Evolutionary conservation across 2,888 invertebrate genomes (phyloP), one percentile per base, ranked within the genome.

Genomic region (Dugesia japonica): DNA sequence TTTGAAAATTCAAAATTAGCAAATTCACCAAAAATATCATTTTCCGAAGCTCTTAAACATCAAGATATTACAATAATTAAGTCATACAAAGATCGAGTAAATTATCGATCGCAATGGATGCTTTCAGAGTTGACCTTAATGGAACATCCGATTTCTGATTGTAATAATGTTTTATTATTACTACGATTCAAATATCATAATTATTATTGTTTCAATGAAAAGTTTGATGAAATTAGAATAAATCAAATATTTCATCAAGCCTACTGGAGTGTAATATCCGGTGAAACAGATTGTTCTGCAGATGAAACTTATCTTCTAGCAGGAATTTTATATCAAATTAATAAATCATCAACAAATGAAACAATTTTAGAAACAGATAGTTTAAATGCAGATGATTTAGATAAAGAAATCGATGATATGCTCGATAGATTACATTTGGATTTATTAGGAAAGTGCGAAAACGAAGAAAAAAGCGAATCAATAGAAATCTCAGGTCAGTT

Each of bases 161-260:
- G 7, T n/a, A 56, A 56, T n/a, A 56, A 56, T 56, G 56, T 56
- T 4, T n/a, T 56, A 13, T 56, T 56, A 23, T n/a, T 4, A n/a
- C 23, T 56, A 4, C 56, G 56, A 56, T 56, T 9, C 23, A 56
- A 56, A 56, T 56, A 56, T 56, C 56, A 56, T n/a, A 56, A 56
- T 56, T 56, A 56, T n/a, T 56, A 56, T n/a, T 56, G 23, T 4
- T 56, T 56, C 23, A 56, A 56, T 56, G 23, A 56, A n/a, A 56
- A 56, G 86, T 90, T 90, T 81, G 98, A 98, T 86, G 89, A 91
- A 28, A 89, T 94, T 13, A 88, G 98, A 77, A 94, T 99, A 82
- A 98, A 98, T 87, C 95, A 97, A 87, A 89, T 98, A 81, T 98
- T 92, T 86, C 97, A 98, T 85, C 98, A 98, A 85, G 94, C 95